Evolutionary conservation across 2,113 vertebrate genomes (phyloP).

Genomic region (Panurus biarmicus): DNA sequence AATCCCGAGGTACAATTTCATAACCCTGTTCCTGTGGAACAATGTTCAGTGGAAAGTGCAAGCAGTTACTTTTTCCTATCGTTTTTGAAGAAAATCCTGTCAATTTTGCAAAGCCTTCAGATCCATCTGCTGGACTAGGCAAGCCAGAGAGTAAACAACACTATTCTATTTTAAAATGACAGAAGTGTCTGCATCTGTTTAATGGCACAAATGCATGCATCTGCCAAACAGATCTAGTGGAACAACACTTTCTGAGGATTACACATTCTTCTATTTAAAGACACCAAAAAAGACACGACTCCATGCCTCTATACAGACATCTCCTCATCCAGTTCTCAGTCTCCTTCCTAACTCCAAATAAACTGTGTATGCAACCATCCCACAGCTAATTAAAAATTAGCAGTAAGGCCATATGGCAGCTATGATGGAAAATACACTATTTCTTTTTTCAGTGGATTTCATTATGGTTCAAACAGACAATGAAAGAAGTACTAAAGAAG

Average conservation of each 20-base stretch:
- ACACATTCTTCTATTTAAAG: neutral
- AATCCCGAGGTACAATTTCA: neutral
- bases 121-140: neutral
- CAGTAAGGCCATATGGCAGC: neutral
- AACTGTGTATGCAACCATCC: neutral
- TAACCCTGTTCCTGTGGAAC: neutral
- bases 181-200: constrained; percentile 17
- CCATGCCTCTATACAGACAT: neutral
- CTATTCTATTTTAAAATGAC: neutral
- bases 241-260: neutral
- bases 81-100: neutral
- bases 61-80: neutral
- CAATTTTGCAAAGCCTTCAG: neutral
- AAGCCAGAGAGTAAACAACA: neutral
- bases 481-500: neutral
- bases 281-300: neutral
- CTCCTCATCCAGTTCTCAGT: neutral
- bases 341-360: neutral
- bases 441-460: constrained; percentile 6
- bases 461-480: neutral
- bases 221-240: constrained; percentile 18
- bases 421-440: neutral
- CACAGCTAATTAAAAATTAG: neutral
- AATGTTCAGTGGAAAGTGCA: neutral
- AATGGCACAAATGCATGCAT: neutral